Conservation (phyloP, 1,140 invertebrate species). For the Spodoptera frugiperda region DNA sequence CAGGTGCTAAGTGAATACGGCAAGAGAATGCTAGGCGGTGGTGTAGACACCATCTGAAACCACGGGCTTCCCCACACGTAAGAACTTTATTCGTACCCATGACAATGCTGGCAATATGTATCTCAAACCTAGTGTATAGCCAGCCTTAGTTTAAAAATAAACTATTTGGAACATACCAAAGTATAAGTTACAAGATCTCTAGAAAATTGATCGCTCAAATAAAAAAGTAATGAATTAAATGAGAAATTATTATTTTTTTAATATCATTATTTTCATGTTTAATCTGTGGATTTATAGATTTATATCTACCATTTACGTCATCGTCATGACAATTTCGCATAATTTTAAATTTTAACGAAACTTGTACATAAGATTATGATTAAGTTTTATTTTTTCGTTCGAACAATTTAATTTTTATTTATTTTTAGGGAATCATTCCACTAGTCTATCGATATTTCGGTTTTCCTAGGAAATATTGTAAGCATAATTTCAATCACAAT, state of each 20-base stretch:
- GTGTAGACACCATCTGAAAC: conserved; percentile 73
- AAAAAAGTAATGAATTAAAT: conserved; percentile 30
- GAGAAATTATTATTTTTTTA: conserved; percentile 34
- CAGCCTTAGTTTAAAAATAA: conserved; percentile 47
- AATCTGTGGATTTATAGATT: conserved; percentile 44
- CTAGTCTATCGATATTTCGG: conserved; percentile 60
- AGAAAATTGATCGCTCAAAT: conserved; percentile 60
- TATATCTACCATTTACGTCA: conserved; percentile 35
- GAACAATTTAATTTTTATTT: conserved; percentile 62
- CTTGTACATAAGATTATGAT: conserved; percentile 56
- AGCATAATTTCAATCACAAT: conserved; percentile 49
- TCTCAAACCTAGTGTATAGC: conserved; percentile 33
- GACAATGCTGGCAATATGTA: conserved; percentile 34
- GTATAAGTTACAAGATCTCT: conserved; percentile 63
- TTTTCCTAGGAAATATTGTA: conserved; percentile 42
- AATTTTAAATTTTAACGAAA: conserved; percentile 39
- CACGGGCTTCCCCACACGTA: conserved; percentile 1
- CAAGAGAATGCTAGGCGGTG: conserved; percentile 78
- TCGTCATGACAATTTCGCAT: conserved; percentile 21
- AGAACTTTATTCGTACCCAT: conserved; percentile 29
- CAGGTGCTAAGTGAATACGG: conserved; percentile 82
- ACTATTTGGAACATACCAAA: conserved; percentile 66
- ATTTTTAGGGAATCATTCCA: conserved; percentile 52
- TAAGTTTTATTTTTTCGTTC: conserved; percentile 49
- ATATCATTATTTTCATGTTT: conserved; percentile 29